phyloP scores from a whole-genome alignment of 2,888 invertebrate genomes.

The Eretmocerus hayati region DNA sequence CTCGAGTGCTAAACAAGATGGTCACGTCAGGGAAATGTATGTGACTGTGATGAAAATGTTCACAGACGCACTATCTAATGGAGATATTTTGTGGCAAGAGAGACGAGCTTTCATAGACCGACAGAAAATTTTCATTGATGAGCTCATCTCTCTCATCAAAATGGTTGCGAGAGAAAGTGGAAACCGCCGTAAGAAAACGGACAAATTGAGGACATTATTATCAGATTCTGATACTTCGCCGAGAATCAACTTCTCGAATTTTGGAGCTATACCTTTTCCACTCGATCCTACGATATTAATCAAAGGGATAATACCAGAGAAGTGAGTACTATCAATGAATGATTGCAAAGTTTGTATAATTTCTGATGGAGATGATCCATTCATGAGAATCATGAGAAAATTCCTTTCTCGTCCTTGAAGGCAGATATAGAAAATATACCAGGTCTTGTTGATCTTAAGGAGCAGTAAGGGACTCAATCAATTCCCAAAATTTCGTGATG shows the following conservation, averaged over 20 bases:
- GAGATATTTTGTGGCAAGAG: slow-evolving; percentile 66
- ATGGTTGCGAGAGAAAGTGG: slow-evolving; percentile 85
- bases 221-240: slow-evolving; percentile 70
- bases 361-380: too few relatives aligned
- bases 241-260: slow-evolving; percentile 81
- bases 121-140: slow-evolving; percentile 87
- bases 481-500: too few relatives aligned
- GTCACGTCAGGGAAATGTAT: slow-evolving; percentile 75
- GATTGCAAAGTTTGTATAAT: too few relatives aligned
- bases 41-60: slow-evolving; percentile 82
- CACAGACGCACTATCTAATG: slow-evolving; percentile 62
- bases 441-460: too few relatives aligned
- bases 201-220: slow-evolving; percentile 76
- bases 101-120: slow-evolving; percentile 70
- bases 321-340: too few relatives aligned
- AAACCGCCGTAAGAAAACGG: slow-evolving; percentile 85
- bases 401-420: too few relatives aligned
- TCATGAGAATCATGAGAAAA: too few relatives aligned
- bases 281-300: slow-evolving; percentile 87
- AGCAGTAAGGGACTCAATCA: too few relatives aligned
- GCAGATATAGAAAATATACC: too few relatives aligned
- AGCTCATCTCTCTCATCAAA: slow-evolving; percentile 81
- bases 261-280: slow-evolving; percentile 90
- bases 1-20: slow-evolving; percentile 61
- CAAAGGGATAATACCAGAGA: slow-evolving; percentile 79